Evolutionary conservation across 2,113 vertebrate genomes (phyloP), one percentile per base, ranked within the genome.

Genomic region (Podarcis raffonei): DNA sequence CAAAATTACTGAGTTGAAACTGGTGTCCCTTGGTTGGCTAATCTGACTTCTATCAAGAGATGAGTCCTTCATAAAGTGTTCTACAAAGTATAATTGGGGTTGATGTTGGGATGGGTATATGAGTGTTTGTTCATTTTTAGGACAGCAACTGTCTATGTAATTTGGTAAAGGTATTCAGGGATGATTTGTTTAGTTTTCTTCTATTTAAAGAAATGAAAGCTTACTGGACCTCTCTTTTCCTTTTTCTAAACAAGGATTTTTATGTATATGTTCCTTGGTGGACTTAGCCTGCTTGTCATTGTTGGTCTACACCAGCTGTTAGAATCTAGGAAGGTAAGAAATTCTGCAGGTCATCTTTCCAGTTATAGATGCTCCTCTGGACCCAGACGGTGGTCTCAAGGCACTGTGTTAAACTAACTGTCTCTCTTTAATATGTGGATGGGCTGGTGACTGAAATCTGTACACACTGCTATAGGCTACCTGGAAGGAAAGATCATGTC

Each of bases 231-330:
- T 35, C 13, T 0, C 84, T 20, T 87, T 69, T 76, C 32, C 18
- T 83, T n/a, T 72, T 92, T 84, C 71, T 59, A 22, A 79, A 25
- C 20, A 95, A 99, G 99, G 92, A 98, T 99, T 95, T 99, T 99
- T 95, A 97, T 99, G 98, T 99, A 99, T 74, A 96, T 99, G 96
- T 99, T 99, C 96, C 98, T 99, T 0, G 98, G 98, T 57, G 99
- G 99, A 16, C 98, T 99, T 81, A 97, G 98, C 27, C 96, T 99
- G 13, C 97, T 99, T 32, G 96, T 99, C 59, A 79, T 99, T 80
- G 97, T 99, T 27, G 99, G 99, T 53, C 97, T 99, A 66, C 99
- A 99, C 94, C 99, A 99, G 91, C 97, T 99, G 39, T 93, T 99
- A 79, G 99, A 99, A 93, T 99, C 99, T 77, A 98, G 99, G 92